Conservation (phyloP, 2,113 vertebrate species). For the Oncorhynchus clarkii region DNA sequence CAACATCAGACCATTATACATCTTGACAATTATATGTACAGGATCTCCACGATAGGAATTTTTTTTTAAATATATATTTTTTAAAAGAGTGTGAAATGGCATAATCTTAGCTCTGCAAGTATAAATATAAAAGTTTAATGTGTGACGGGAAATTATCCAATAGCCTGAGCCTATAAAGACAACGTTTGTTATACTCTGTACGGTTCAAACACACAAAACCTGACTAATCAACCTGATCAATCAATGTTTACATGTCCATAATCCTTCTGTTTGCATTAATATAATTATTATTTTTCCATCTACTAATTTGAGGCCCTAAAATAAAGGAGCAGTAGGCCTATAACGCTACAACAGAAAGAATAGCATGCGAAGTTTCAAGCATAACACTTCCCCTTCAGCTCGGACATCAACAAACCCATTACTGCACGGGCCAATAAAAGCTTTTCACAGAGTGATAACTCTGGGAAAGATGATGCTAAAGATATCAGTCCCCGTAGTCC, state of each 20-base stretch:
- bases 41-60: no score
- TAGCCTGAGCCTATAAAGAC: no score
- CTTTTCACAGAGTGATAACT: slow-evolving; percentile 35
- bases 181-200: no score
- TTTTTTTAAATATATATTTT: no score
- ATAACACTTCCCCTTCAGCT: slow-evolving; percentile 17
- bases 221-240: no score
- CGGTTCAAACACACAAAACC: no score
- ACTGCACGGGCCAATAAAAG: slow-evolving; percentile 35
- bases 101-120: no score
- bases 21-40: no score
- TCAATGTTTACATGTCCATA: background rate
- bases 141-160: no score
- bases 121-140: no score
- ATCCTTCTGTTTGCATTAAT: background rate
- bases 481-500: background rate
- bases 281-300: background rate
- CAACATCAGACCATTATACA: no score
- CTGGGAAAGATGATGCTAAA: slow-evolving; percentile 9
- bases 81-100: no score
- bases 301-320: background rate
- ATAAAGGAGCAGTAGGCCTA: background rate
- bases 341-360: background rate
- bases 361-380: slow-evolving; percentile 5
- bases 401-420: slow-evolving; percentile 28